Evolutionary conservation across 2,113 vertebrate genomes (phyloP), one percentile per base, ranked within the genome.

Genomic region (Acrocephalus arundinaceus): DNA sequence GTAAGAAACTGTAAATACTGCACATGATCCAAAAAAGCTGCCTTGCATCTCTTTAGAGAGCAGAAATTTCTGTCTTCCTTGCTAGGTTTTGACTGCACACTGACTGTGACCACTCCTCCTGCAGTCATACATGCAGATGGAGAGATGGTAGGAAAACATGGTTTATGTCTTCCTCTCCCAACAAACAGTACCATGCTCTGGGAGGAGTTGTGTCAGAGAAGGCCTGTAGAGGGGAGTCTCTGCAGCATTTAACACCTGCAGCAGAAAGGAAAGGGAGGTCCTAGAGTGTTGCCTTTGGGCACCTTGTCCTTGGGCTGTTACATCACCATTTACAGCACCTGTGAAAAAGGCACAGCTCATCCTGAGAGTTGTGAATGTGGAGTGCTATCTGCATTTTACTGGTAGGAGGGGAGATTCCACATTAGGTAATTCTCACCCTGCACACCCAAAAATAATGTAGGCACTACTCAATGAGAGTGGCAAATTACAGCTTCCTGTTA

Each of bases 81-180:
- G 33, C 17, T 30, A 35, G 37, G 15, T 77, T 58, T 81, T 19
- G 70, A 13, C 23, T 61, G 28, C 15, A 4, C 12, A 1, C 10
- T 19, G 31, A 2, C 31, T 54, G 22, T 46, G n/a, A 43, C 19
- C 43, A 16, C 12, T 30, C 13, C 21, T 65, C n/a, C 54, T 6
- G 5, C 23, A 43, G 58, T 37, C 33, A 7, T 0, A 3, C 0
- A 3, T 22, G 39, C 58, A 59, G 27, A 12, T 14, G 10, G 43
- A 63, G 49, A 0, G 4, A 35, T 21, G 28, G 13, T 1, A 27
- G 73, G 55, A 66, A 15, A 45, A 51, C 0, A 0, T 17, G n/a
- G 39, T 30, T 73, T 24, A 20, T 27, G 28, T 16, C 52, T 51
- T 58, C 15, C 12, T 73, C n/a, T 87, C 19, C 18, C 61, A 37